These are phyloP conservation scores for Aurelia aurita DNA, from an alignment of 30 jellyfish, hydroid and myxozoan species.

Conservation along the genomic window DNA sequence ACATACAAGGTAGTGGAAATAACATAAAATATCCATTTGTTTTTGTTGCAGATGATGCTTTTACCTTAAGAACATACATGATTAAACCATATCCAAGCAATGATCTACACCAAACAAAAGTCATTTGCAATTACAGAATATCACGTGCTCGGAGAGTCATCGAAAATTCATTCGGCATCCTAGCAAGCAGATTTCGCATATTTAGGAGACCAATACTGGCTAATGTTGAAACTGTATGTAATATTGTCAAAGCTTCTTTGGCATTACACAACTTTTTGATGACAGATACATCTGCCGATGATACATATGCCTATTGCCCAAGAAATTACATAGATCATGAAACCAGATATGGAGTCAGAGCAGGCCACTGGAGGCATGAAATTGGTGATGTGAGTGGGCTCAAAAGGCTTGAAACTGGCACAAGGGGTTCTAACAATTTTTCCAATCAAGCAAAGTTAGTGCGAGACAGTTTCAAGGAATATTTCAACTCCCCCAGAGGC, in stretches of 20 bases:
- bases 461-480: slow-evolving; percentile 47
- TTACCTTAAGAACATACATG: slow-evolving; percentile 39
- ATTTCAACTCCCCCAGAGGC: slow-evolving; percentile 51
- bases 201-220: slow-evolving; percentile 45
- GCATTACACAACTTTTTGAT: slow-evolving; percentile 15
- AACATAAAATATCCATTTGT: slow-evolving; percentile 12
- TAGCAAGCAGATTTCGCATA: slow-evolving; percentile 36
- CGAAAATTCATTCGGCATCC: slow-evolving; percentile 62
- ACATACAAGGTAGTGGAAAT: slow-evolving; percentile 1
- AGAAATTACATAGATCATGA: slow-evolving; percentile 48
- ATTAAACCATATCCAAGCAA: slow-evolving; percentile 56
- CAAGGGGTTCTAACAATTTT: no score
- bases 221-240: slow-evolving; percentile 10
- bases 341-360: slow-evolving; percentile 43
- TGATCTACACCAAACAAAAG: not conserved
- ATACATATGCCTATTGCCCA: slow-evolving; percentile 1
- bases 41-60: slow-evolving; percentile 58
- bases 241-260: slow-evolving; percentile 6
- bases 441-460: slow-evolving; percentile 47
- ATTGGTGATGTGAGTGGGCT: not conserved
- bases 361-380: slow-evolving; percentile 64
- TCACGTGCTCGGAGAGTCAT: slow-evolving; percentile 44
- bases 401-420: no score
- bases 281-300: not conserved
- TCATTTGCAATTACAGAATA: slow-evolving; percentile 45